A percentile compares a stretch with the other conserved stretches of the same genome.
These are phyloP conservation scores for Megastigmus dorsalis DNA, from an alignment of 2,888 invertebrate genomes.

Conservation along the genomic window DNA sequence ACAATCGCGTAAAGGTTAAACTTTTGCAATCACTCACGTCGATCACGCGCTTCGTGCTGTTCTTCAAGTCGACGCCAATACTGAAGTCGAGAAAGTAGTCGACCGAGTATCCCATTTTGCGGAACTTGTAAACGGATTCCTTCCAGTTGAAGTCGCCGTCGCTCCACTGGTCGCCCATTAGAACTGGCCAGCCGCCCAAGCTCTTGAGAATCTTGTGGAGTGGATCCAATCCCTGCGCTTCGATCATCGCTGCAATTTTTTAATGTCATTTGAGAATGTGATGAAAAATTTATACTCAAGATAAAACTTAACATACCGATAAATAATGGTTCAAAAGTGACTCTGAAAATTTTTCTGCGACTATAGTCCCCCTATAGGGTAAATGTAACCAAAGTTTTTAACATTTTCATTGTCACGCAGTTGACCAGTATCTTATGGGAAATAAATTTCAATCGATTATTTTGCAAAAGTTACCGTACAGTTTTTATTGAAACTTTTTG, in stretches of 20 bases:
- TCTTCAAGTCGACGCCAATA: slow-evolving; percentile 91
- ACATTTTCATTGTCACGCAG: too few relatives aligned
- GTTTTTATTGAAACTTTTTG: too few relatives aligned
- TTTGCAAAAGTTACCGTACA: too few relatives aligned
- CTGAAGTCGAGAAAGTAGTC: slow-evolving; percentile 94
- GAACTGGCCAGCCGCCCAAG: slow-evolving; percentile 96
- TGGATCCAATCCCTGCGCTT: slow-evolving; percentile 85
- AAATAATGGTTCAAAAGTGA: too few relatives aligned
- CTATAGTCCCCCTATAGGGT: too few relatives aligned
- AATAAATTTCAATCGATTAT: too few relatives aligned
- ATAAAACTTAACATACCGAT: too few relatives aligned
- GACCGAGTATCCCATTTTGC: slow-evolving; percentile 87
- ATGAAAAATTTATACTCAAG: not conserved
- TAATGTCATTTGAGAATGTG: not conserved
- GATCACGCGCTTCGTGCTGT: slow-evolving; percentile 88
- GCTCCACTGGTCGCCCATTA: slow-evolving; percentile 86
- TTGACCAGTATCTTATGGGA: too few relatives aligned
- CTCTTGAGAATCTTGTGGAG: slow-evolving; percentile 82
- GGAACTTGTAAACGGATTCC: slow-evolving; percentile 87
- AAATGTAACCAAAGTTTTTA: too few relatives aligned
- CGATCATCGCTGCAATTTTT: slow-evolving; percentile 82
- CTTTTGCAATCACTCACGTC: slow-evolving; percentile 80
- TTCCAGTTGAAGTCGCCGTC: slow-evolving; percentile 86
- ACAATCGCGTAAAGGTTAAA: too few relatives aligned
- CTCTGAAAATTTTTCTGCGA: too few relatives aligned